These are phyloP conservation scores for Seira ritae DNA, from an alignment of 2,888 invertebrate species.

Conservation along the genomic window DNA sequence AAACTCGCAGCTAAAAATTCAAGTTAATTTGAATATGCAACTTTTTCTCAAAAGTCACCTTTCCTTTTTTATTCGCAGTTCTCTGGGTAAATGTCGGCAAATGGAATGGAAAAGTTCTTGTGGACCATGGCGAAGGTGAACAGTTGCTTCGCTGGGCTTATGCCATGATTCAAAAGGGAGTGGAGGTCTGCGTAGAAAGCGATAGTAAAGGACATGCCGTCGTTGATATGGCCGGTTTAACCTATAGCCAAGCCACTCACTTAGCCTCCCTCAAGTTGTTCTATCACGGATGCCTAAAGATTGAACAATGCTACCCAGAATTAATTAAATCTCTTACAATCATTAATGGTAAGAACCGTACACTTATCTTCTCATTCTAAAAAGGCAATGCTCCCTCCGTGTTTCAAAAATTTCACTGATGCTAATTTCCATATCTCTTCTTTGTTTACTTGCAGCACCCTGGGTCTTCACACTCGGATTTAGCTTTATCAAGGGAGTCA, in stretches of 20 bases:
- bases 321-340: slow-evolving; percentile 41
- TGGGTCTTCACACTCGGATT: slow-evolving; percentile 57
- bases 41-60: no score
- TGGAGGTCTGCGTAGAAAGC: neutral
- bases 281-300: slow-evolving; percentile 46
- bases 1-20: no score
- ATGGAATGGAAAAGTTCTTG: slow-evolving; percentile 55
- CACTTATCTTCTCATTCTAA: neutral
- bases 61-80: slow-evolving; percentile 4
- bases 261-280: slow-evolving; percentile 48
- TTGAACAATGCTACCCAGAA: slow-evolving; percentile 59
- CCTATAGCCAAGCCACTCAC: slow-evolving; percentile 53
- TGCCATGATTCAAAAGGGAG: slow-evolving; percentile 40
- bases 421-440: neutral
- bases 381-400: neutral
- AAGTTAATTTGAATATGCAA: no score
- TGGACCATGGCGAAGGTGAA: slow-evolving; percentile 50
- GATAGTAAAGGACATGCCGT: slow-evolving; percentile 30
- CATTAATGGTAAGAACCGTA: slow-evolving; percentile 47
- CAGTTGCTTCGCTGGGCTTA: slow-evolving; percentile 51
- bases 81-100: slow-evolving; percentile 47
- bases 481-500: slow-evolving; percentile 46
- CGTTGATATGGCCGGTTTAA: slow-evolving; percentile 47
- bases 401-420: neutral
- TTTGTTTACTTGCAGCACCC: slow-evolving; percentile 36